Evolutionary conservation across 2,113 vertebrate genomes (phyloP).

Genomic region (Struthidea cinerea): DNA sequence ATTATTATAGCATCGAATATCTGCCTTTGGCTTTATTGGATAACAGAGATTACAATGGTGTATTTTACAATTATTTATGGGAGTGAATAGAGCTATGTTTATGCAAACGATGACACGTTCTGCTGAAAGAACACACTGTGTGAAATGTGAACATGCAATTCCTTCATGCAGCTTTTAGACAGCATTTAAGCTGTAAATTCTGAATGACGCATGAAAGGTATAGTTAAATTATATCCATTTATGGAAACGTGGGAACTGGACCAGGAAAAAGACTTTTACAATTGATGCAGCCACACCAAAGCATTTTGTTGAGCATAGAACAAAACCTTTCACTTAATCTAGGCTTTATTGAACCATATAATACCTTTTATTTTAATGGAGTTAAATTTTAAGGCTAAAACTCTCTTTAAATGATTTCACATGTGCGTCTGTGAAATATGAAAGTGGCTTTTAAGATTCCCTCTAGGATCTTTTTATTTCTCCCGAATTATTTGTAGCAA

Average conservation of each 20-base stretch:
- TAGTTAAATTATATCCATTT: neutral
- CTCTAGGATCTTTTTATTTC: neutral
- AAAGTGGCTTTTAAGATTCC: neutral
- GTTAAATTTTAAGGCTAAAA: neutral
- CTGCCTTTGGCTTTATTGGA: neutral
- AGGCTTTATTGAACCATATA: neutral
- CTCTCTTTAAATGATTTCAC: neutral
- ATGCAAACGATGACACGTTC: neutral
- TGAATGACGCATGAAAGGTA: neutral
- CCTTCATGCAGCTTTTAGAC: neutral
- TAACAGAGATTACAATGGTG: neutral
- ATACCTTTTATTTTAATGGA: neutral
- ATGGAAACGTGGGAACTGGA: neutral
- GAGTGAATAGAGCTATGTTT: neutral
- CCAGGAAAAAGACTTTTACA: neutral
- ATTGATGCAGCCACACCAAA: neutral
- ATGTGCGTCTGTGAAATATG: neutral
- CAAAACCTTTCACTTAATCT: neutral
- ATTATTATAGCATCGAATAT: neutral
- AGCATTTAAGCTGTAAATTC: neutral
- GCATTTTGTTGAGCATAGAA: neutral
- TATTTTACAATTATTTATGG: neutral
- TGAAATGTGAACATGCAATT: neutral
- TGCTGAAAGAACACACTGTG: neutral
- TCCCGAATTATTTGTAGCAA: neutral